Evolutionary conservation across 2,797 vertebrate species (phyloP).

Genomic region (Darevskia mixta): DNA sequence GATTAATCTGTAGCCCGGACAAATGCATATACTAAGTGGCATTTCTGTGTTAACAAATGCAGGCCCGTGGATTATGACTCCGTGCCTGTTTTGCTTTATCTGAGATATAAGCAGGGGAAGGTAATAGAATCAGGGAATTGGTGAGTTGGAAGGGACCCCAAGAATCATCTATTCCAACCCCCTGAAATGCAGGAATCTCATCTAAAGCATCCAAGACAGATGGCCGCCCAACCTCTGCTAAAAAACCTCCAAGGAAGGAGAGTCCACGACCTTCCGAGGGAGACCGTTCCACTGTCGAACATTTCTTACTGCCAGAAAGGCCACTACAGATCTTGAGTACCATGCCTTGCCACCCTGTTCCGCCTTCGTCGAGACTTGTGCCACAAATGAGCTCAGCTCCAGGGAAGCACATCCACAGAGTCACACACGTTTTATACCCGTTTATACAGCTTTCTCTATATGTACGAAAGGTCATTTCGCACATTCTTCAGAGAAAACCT

Average conservation of each 20-base stretch:
- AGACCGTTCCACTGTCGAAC: too few relatives aligned
- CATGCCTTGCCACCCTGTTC: background rate
- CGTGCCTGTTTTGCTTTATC: background rate
- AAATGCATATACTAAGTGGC: background rate
- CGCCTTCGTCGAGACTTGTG: background rate
- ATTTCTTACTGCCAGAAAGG: too few relatives aligned
- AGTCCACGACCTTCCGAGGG: too few relatives aligned
- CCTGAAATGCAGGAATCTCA: too few relatives aligned
- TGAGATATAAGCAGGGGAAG: background rate
- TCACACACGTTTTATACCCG: background rate
- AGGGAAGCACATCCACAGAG: background rate
- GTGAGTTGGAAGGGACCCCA: too few relatives aligned
- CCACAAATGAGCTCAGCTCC: too few relatives aligned
- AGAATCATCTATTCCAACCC: too few relatives aligned
- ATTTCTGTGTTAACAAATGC: background rate
- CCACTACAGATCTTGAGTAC: background rate
- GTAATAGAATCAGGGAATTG: background rate
- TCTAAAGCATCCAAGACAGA: too few relatives aligned
- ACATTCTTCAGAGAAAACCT: background rate
- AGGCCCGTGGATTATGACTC: background rate
- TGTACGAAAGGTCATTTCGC: background rate
- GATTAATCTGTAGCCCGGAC: background rate
- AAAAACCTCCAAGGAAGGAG: too few relatives aligned
- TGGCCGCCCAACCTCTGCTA: too few relatives aligned
- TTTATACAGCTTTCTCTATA: background rate